A percentile compares a stretch with the other conserved stretches of the same genome.
These are phyloP conservation scores for Agrochola litura DNA, from an alignment of 2,888 invertebrate genomes.

Conservation along the genomic window DNA sequence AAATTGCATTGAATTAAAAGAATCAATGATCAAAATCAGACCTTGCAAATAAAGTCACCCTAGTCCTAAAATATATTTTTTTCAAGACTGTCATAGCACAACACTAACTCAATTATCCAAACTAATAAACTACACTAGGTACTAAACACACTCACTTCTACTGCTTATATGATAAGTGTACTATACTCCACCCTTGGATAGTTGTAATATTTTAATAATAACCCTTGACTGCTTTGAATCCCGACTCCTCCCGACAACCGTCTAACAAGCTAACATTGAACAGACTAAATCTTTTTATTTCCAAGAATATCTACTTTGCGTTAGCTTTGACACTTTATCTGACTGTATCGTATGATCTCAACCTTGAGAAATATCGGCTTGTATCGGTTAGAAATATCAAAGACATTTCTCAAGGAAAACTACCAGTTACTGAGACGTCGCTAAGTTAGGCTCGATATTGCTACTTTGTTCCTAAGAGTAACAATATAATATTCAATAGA, in stretches of 20 bases:
- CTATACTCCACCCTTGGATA: not conserved
- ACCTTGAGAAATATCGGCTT: conserved; percentile 18
- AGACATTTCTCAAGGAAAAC: not conserved
- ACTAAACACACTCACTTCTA: not conserved
- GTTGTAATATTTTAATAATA: not conserved
- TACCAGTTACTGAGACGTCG: not conserved
- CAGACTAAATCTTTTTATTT: conserved; percentile 7
- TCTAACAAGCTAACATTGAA: conserved; percentile 3
- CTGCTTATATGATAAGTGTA: not conserved
- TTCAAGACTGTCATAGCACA: not conserved
- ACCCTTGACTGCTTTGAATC: not conserved
- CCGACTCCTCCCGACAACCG: not conserved
- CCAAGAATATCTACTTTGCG: conserved; percentile 13
- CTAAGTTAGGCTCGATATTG: not conserved
- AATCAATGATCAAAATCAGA: not conserved
- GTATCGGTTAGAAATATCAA: conserved; percentile 26
- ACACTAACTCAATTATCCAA: not conserved
- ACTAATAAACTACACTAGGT: not conserved
- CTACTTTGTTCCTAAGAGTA: not conserved
- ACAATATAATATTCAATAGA: too few relatives aligned
- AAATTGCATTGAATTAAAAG: not conserved
- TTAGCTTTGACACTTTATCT: conserved; percentile 41
- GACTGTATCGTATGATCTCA: conserved; percentile 1
- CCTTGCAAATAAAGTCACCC: not conserved
- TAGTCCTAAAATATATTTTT: not conserved